Evolutionary conservation across 2,113 vertebrate species (phyloP), one percentile per base, ranked within the genome.

Genomic region (Coracopsis vasa): DNA sequence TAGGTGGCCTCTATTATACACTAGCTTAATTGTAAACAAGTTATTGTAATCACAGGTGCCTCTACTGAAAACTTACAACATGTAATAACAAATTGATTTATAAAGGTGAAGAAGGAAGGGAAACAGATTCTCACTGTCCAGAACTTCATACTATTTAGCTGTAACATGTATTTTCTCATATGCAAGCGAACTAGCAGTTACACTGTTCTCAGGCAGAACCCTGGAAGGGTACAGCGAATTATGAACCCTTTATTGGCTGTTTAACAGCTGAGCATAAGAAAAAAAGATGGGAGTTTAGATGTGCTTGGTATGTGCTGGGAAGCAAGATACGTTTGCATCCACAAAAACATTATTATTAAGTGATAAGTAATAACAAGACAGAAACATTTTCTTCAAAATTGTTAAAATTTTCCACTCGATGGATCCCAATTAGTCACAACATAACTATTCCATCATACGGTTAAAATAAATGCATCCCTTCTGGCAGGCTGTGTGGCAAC

Each of bases 391-490:
- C 92, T 86, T 91, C 85, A 88, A 89, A 93, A 94, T 61, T 21
- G 13, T 92, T 95, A 58, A 90, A 67, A 44, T 90, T 94, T 97
- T 94, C 92, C 92, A 97, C 87, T 37, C 27, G 3, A 87, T 20
- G 73, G 82, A 51, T 88, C 69, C 51, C 21, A 10, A 77, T 97
- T 95, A 95, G 87, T 96, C 97, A 95, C 89, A 95, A 44, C 93
- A 93, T 3, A 97, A 81, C 93, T 92, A 93, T 93, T 97, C 56
- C 91, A 96, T 91, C 90, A 27, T 1, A 41, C 0, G 1, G 64
- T 51, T 75, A 16, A 86, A 94, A 94, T 6, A 51, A 91, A 82
- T 0, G 75, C 70, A 28, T 44, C 87, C 85, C 8, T 72, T 80
- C 92, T 89, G 88, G 93, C 95, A 80, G 82, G 84, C 53, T 21